phyloP scores from a whole-genome alignment of 2,113 vertebrate genomes.

The Andinoacara biseriatus region DNA sequence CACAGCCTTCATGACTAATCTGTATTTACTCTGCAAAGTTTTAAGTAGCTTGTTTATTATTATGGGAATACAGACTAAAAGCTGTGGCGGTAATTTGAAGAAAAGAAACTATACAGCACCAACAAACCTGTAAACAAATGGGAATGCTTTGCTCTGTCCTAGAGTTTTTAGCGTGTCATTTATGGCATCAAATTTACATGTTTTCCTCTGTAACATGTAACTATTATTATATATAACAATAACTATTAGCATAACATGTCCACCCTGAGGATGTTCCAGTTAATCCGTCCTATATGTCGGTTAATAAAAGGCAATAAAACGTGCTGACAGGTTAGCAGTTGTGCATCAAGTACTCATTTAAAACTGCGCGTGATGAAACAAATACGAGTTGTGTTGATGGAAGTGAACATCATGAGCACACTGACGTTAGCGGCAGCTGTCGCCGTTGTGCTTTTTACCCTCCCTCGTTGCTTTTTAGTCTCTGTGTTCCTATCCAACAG shows the following conservation, averaged over 20 bases:
- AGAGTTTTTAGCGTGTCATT: too few species aligned
- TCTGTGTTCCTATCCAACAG: background rate
- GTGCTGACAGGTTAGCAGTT: rapidly evolving
- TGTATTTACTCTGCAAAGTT: background rate
- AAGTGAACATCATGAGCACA: background rate
- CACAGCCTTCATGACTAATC: background rate
- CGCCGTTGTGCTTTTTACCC: background rate
- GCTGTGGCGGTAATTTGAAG: background rate
- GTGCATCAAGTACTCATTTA: background rate
- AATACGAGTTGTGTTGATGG: background rate
- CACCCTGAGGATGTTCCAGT: background rate
- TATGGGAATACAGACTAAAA: background rate
- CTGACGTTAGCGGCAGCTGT: background rate
- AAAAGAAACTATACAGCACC: too few species aligned
- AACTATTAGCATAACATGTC: background rate
- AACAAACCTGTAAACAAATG: background rate
- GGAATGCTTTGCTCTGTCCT: background rate
- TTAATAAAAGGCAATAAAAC: background rate
- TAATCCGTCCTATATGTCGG: background rate
- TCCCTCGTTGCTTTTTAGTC: background rate
- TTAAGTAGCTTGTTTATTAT: background rate
- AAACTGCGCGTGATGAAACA: background rate
- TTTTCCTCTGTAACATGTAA: too few species aligned
- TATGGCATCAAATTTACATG: background rate
- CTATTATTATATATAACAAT: too few species aligned